These are phyloP conservation scores for Emmelina monodactyla DNA, from an alignment of 2,888 invertebrate species.

Conservation along the genomic window DNA sequence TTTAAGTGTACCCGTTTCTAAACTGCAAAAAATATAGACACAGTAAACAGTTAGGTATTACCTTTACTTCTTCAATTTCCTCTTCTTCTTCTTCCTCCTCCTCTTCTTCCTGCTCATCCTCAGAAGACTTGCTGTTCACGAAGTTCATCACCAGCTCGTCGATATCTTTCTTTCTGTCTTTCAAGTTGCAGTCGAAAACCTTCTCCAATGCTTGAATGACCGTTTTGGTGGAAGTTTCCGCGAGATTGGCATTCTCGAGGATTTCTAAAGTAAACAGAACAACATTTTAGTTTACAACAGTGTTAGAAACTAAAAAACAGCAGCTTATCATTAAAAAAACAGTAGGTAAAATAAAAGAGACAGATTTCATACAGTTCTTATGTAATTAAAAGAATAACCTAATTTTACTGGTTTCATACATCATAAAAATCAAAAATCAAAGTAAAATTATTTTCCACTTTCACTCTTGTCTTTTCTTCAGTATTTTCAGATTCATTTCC, in stretches of 20 bases:
- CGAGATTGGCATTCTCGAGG: slow-evolving; percentile 85
- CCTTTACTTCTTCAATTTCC: slow-evolving; percentile 32
- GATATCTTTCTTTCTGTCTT: slow-evolving; percentile 84
- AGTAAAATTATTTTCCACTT: too few species aligned
- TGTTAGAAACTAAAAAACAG: neutral
- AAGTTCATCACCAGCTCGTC: slow-evolving; percentile 87
- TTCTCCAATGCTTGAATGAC: slow-evolving; percentile 87
- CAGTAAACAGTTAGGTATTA: too few species aligned
- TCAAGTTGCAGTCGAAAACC: slow-evolving; percentile 77
- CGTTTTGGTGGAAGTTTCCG: slow-evolving; percentile 86
- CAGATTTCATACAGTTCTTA: too few species aligned
- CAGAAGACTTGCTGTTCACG: slow-evolving; percentile 42
- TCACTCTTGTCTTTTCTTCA: too few species aligned
- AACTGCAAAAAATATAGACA: too few species aligned
- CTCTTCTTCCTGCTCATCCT: slow-evolving; percentile 40
- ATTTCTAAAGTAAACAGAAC: slow-evolving; percentile 67
- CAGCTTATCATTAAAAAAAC: neutral
- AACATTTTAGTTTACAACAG: neutral
- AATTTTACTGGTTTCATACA: too few species aligned
- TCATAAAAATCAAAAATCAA: too few species aligned
- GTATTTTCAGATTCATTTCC: too few species aligned
- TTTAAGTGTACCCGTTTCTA: too few species aligned
- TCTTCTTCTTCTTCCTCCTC: slow-evolving; percentile 36
- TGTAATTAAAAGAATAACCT: too few species aligned
- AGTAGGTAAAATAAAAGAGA: too few species aligned